Evolutionary conservation across 2,888 invertebrate species (phyloP), one percentile per base, ranked within the genome.

Genomic region (Troglohyphantes excavatus): DNA sequence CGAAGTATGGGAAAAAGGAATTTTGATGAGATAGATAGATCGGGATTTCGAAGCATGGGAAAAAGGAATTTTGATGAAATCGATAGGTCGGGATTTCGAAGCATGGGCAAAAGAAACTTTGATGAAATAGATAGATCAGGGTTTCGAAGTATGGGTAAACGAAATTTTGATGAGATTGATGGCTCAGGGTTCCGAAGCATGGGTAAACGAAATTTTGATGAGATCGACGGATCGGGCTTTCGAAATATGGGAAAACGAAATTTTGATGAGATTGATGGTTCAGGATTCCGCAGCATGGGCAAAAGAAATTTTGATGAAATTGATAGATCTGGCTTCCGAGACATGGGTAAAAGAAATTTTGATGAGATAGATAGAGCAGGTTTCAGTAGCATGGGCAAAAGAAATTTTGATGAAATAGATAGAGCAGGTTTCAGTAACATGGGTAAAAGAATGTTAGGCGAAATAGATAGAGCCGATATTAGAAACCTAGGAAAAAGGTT

Each of bases 41-140:
- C 75, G 11, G 85, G 85, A 3, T 85, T 76, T 19, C 53, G 43
- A 29, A 26, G 29, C 19, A 11, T 85, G 2, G 75, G 75, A 0
- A 85, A 76, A 81, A 78, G 78, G 68, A 90, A 85, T 39, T 83
- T 85, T 43, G 90, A 90, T 33, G 79, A 90, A 26, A 84, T 85
- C 2, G 85, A 90, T 26, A 27, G 67, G 46, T 21, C 73, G 1
- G 81, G 75, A 2, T 90, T 90, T 19, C 39, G 21, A 2, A 67
- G 61, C 13, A 63, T 86, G 70, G 61, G 43, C 0, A 90, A 90
- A 76, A 72, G 82, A 33, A 82, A 82, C 27, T 90, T 86, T 39
- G 59, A 70, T 72, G 90, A 85, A 43, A 73, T 90, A 9, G 88
- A 75, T 21, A 29, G 87, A 29, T 70, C 79, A 7, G 81, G 73